phyloP scores from a whole-genome alignment of 2,888 invertebrate species.

The Diabrotica balteata region DNA sequence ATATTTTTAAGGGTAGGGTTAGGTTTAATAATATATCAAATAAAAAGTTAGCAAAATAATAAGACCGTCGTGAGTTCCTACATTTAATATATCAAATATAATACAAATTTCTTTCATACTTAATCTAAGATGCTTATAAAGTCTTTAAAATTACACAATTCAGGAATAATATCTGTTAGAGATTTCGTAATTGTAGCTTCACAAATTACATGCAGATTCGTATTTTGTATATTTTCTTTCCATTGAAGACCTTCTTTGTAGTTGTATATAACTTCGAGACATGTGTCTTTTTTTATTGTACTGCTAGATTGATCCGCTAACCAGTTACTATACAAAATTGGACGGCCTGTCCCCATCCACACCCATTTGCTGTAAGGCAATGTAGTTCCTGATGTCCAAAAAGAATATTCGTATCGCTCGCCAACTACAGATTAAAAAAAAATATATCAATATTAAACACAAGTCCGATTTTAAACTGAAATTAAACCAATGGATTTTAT shows the following conservation, averaged over 20 bases:
- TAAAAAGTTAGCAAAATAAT: no score
- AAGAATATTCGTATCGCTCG: conserved; percentile 9
- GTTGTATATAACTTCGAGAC: conserved; percentile 15
- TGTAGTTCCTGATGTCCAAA: conserved; percentile 28
- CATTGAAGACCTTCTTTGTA: conserved; percentile 13
- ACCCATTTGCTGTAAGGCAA: conserved; percentile 22
- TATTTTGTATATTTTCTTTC: conserved; percentile 14
- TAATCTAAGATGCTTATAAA: no score
- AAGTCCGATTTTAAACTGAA: no score
- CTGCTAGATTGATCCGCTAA: conserved; percentile 19
- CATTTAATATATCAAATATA: no score
- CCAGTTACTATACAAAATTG: conserved; percentile 24
- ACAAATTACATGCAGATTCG: conserved; percentile 19
- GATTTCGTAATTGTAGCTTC: conserved; percentile 16
- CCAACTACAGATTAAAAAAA: conserved; percentile 18
- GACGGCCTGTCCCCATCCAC: conserved; percentile 25
- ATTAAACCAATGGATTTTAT: no score
- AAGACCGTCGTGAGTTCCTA: no score
- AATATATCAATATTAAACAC: no score
- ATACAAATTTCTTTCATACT: no score
- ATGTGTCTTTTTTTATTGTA: conserved; percentile 18
- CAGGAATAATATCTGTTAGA: background rate
- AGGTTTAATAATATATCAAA: no score
- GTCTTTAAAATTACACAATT: no score
- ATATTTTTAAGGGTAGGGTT: no score